Percentiles rank a stretch among this genome's conserved stretches.
phyloP scores from a whole-genome alignment of 2,113 vertebrate species.

The Uria lomvia region DNA sequence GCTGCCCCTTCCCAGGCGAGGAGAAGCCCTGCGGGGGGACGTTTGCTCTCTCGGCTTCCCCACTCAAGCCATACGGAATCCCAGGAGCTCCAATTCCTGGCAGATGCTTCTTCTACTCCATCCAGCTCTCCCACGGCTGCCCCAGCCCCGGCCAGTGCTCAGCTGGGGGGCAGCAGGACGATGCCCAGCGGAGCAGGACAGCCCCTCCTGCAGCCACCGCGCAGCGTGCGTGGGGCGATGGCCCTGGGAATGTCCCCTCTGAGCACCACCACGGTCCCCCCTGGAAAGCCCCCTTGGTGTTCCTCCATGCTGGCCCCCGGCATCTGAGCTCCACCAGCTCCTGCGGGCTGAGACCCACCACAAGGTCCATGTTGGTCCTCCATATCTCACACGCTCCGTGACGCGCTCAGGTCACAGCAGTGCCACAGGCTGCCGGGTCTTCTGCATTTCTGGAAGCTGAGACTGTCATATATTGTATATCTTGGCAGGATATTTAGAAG shows the following conservation, averaged over 20 bases:
- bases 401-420: not conserved
- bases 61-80: fast-evolving
- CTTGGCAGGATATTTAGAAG: slow-evolving; percentile 24
- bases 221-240: fast-evolving
- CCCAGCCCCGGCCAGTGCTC: not conserved
- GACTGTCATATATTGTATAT: not conserved
- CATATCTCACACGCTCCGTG: not conserved
- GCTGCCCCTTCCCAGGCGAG: not conserved
- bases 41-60: too few species aligned
- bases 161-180: not conserved
- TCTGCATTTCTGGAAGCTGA: not conserved
- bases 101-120: not conserved
- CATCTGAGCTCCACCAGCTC: not conserved
- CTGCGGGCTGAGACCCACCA: not conserved
- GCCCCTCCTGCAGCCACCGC: not conserved
- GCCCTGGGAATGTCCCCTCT: not conserved
- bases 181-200: not conserved
- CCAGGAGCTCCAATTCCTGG: too few species aligned
- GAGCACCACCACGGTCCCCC: not conserved
- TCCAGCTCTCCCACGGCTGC: not conserved
- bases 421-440: not conserved
- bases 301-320: not conserved
- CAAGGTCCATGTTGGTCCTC: not conserved
- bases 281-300: not conserved
- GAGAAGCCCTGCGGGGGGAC: fast-evolving